phyloP scores from a whole-genome alignment of 1,140 invertebrate species.

The Bombus polaris region DNA sequence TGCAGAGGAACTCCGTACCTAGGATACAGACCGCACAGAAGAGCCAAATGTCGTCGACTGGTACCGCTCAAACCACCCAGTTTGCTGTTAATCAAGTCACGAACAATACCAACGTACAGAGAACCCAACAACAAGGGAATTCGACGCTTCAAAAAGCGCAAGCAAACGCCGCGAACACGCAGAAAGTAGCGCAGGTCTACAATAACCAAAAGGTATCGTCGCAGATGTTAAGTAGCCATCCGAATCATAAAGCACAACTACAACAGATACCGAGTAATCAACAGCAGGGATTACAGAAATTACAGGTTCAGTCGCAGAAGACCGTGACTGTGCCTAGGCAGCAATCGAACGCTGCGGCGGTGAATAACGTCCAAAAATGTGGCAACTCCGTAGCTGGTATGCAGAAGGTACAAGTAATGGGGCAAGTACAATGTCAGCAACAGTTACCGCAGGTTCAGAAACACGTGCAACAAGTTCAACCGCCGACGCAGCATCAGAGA shows the following conservation, averaged over 20 bases:
- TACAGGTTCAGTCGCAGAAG: slow-evolving; percentile 64
- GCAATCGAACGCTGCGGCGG: slow-evolving; percentile 20
- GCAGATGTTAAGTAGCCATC: slow-evolving; percentile 53
- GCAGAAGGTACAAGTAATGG: slow-evolving; percentile 73
- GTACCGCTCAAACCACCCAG: slow-evolving; percentile 54
- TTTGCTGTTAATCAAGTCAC: slow-evolving; percentile 70
- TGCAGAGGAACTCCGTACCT: slow-evolving; percentile 64
- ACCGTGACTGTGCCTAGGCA: slow-evolving; percentile 58
- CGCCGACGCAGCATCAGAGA: slow-evolving; percentile 58
- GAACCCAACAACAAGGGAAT: slow-evolving; percentile 69
- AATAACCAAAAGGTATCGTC: slow-evolving; percentile 69
- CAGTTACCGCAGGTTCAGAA: slow-evolving; percentile 58
- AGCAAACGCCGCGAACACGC: slow-evolving; percentile 40
- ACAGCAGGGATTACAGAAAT: slow-evolving; percentile 65
- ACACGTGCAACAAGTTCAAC: slow-evolving; percentile 44
- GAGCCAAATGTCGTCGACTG: slow-evolving; percentile 55
- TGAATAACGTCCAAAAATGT: slow-evolving; percentile 71
- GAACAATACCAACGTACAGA: slow-evolving; percentile 70
- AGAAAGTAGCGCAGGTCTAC: slow-evolving; percentile 61
- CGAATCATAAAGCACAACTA: slow-evolving; percentile 71
- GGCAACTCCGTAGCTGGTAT: slow-evolving; percentile 76
- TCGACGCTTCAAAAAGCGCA: slow-evolving; percentile 61
- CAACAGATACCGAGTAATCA: slow-evolving; percentile 47
- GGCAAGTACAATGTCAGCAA: slow-evolving; percentile 38
- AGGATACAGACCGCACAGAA: slow-evolving; percentile 64